Percentiles rank a stretch among this genome's conserved stretches.
These are phyloP conservation scores for Eidolon helvum DNA, from an alignment of 2,113 vertebrate genomes.

Conservation along the genomic window DNA sequence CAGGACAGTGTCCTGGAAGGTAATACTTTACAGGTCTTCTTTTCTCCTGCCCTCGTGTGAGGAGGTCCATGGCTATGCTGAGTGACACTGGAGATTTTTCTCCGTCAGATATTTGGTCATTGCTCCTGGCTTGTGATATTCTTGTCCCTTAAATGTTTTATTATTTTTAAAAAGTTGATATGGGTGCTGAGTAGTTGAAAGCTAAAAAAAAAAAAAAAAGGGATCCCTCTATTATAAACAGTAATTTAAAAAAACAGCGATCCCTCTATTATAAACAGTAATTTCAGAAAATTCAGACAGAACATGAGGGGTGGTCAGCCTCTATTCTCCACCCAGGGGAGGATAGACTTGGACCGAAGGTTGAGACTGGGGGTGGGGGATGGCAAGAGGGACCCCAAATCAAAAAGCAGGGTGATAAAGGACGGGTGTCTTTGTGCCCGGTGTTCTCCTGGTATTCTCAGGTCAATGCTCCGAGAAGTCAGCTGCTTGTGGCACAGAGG, in stretches of 20 bases:
- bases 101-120: background rate
- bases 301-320: accelerated
- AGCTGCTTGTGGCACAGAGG: background rate
- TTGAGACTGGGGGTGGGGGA: background rate
- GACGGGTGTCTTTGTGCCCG: background rate
- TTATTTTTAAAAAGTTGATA: background rate
- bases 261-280: too few relatives aligned
- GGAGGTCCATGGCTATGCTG: accelerated
- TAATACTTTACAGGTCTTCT: accelerated
- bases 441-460: background rate
- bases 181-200: background rate
- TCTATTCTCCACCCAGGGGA: background rate
- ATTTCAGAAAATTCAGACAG: background rate
- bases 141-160: background rate
- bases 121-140: background rate
- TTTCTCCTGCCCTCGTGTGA: accelerated
- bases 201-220: background rate
- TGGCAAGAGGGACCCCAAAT: background rate
- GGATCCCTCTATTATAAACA: too few relatives aligned
- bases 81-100: background rate
- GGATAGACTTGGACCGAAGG: background rate
- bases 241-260: too few relatives aligned
- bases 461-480: background rate
- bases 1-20: too few relatives aligned
- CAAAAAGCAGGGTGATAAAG: background rate